Percentiles rank a stretch among this genome's conserved stretches.
phyloP scores from a whole-genome alignment of 2,888 invertebrate genomes.

The Arrhopalites spinosus region DNA sequence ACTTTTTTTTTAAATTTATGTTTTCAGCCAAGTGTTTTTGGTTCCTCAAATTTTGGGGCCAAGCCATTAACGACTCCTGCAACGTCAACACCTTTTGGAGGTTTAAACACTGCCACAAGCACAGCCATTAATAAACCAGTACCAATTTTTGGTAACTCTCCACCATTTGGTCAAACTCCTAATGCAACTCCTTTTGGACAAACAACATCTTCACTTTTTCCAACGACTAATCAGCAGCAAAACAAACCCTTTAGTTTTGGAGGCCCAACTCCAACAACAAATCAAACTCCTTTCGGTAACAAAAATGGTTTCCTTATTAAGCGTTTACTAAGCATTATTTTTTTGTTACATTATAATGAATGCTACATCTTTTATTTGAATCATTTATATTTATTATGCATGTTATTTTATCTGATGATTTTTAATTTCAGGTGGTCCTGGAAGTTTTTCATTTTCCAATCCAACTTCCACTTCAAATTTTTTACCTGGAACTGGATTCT shows the following conservation, averaged over 20 bases:
- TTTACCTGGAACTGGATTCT: neutral
- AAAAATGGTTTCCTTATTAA: too few species aligned
- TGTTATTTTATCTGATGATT: neutral
- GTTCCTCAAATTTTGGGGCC: conserved; percentile 55
- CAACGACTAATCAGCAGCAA: conserved; percentile 65
- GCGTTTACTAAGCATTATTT: too few species aligned
- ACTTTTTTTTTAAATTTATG: neutral
- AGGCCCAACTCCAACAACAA: conserved; percentile 41
- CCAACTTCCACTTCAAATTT: conserved; percentile 33
- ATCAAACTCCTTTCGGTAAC: conserved; percentile 50
- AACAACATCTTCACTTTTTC: conserved; percentile 68
- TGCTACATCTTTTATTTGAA: too few species aligned
- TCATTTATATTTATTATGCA: too few species aligned
- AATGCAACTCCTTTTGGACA: conserved; percentile 60
- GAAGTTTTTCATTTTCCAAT: conserved; percentile 30
- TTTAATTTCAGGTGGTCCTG: conserved; percentile 15
- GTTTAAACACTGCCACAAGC: conserved; percentile 59
- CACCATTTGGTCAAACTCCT: conserved; percentile 68
- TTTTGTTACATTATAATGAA: too few species aligned
- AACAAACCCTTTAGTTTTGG: conserved; percentile 59
- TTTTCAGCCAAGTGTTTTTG: conserved; percentile 42
- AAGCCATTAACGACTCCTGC: conserved; percentile 59
- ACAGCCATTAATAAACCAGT: conserved; percentile 41
- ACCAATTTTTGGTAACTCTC: conserved; percentile 37
- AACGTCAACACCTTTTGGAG: conserved; percentile 59